Conservation (phyloP, 2,113 vertebrate genomes). For the Dipodomys merriami region DNA sequence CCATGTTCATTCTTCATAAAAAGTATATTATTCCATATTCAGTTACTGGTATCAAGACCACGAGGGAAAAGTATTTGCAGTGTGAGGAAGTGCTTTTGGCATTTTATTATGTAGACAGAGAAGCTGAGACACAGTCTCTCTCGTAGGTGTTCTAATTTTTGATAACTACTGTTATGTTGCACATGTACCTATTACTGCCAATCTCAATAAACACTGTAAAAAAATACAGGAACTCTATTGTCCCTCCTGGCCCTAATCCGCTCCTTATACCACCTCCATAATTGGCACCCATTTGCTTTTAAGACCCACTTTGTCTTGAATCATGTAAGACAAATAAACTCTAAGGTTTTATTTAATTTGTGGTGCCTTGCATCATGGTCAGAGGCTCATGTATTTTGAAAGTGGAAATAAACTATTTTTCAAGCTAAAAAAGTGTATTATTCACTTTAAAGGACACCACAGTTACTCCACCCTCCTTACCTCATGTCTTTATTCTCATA, state of each 20-base stretch:
- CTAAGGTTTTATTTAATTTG: constrained; percentile 83
- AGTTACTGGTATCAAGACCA: constrained; percentile 80
- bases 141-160: neutral
- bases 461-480: neutral
- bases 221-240: rapidly evolving
- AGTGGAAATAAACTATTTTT: constrained; percentile 86
- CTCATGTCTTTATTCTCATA: neutral
- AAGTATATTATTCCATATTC: constrained; percentile 64
- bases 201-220: neutral
- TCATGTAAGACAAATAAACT: constrained; percentile 72
- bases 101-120: constrained; percentile 54
- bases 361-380: constrained; percentile 78
- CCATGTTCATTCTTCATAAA: neutral
- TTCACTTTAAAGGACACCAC: neutral
- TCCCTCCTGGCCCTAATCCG: neutral
- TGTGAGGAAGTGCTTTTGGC: constrained; percentile 80
- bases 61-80: constrained; percentile 81
- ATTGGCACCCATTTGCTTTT: constrained; percentile 29
- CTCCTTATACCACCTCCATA: rapidly evolving
- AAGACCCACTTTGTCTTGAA: constrained; percentile 56
- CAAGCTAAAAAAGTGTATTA: constrained; percentile 44
- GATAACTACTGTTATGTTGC: neutral
- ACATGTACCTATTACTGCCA: neutral
- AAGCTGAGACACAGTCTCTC: neutral
- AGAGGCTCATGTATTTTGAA: constrained; percentile 80